phyloP scores from a whole-genome alignment of 2,797 vertebrate genomes.

The Pangasius krempfi region DNA sequence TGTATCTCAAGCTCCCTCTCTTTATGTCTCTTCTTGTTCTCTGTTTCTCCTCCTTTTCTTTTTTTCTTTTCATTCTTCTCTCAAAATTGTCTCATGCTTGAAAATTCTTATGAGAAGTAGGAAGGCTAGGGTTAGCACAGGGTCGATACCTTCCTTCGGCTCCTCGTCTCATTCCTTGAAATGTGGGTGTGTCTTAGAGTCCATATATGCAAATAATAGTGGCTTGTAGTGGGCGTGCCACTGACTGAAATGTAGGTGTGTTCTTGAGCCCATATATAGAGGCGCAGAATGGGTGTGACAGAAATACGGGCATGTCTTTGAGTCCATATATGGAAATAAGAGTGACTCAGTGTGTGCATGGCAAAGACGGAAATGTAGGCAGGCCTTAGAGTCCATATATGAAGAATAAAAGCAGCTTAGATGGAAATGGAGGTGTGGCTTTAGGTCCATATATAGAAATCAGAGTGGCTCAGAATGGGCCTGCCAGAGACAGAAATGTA shows the following conservation, averaged over 20 bases:
- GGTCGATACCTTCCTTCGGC: too few species aligned
- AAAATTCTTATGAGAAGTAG: background rate
- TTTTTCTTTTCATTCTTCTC: background rate
- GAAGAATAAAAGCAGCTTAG: background rate
- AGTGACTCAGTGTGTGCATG: background rate
- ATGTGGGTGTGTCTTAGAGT: background rate
- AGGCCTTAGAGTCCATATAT: background rate
- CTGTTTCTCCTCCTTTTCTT: background rate
- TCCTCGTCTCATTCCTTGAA: background rate
- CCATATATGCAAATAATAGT: background rate
- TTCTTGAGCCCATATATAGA: background rate
- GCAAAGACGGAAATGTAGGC: background rate
- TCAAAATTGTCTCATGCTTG: background rate
- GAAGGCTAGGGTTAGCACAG: background rate
- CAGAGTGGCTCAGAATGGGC: background rate
- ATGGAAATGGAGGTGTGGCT: background rate
- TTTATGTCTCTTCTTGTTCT: conserved; percentile 1
- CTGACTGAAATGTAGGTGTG: background rate
- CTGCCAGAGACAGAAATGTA: background rate
- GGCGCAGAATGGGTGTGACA: background rate
- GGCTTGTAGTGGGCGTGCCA: background rate
- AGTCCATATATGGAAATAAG: background rate
- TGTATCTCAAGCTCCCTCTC: background rate
- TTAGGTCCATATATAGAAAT: background rate
- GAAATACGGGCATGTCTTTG: background rate